Percentiles rank a stretch among this genome's conserved stretches.
Conservation (phyloP, 2,797 vertebrate genomes). For the Enteromius mattozi region DNA sequence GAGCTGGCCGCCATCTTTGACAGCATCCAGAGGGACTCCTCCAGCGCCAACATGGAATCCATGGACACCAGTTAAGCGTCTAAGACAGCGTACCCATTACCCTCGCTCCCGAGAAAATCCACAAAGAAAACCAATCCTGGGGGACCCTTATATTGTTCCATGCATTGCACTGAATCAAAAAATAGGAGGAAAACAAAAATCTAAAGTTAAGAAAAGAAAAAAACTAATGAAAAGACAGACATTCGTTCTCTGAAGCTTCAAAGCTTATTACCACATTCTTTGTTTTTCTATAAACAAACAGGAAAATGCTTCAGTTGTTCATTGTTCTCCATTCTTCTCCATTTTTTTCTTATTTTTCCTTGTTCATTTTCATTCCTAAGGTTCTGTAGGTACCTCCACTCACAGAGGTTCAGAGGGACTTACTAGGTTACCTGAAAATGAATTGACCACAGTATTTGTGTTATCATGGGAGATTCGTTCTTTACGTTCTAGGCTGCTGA, state of each 20-base stretch:
- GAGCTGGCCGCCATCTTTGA: conserved; percentile 99
- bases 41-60: conserved; percentile 96
- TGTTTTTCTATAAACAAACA: conserved; percentile 80
- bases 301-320: conserved; percentile 77
- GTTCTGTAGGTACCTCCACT: conserved; percentile 69
- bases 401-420: conserved; percentile 71
- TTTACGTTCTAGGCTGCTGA: conserved; percentile 63
- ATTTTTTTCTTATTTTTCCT: conserved; percentile 67
- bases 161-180: conserved; percentile 94
- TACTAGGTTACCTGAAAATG: conserved; percentile 66
- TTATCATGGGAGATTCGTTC: conserved; percentile 80
- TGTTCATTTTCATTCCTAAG: conserved; percentile 82
- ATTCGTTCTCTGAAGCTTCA: conserved; percentile 75
- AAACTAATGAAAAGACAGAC: conserved; percentile 68
- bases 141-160: conserved; percentile 84
- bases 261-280: conserved; percentile 84
- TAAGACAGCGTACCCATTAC: conserved; percentile 62
- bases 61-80: conserved; percentile 96
- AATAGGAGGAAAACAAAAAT: conserved; percentile 75
- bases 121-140: conserved; percentile 64
- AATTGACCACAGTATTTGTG: conserved; percentile 69
- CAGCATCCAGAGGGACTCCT: conserved; percentile 98
- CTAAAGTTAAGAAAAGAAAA: conserved; percentile 78
- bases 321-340: conserved; percentile 71
- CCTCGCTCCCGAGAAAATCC: conserved; percentile 55